Evolutionary conservation across 2,797 vertebrate species (phyloP).

Genomic region (Numenius phaeopus): DNA sequence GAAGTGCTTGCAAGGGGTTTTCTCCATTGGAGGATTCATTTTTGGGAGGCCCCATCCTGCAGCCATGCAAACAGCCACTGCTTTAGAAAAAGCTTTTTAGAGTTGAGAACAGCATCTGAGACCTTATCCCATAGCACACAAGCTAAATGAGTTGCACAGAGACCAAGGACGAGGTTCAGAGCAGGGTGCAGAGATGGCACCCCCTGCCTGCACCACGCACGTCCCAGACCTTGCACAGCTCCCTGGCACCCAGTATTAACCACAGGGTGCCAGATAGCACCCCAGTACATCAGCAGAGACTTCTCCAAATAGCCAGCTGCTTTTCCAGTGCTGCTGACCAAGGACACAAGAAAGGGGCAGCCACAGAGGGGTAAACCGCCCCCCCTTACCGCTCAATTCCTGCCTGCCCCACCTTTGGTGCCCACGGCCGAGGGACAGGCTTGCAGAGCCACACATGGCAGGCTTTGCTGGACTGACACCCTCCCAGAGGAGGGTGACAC

Average conservation of each 20-base stretch:
- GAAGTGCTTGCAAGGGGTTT: not conserved
- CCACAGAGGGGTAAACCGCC: fast-evolving
- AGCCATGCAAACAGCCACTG: not conserved
- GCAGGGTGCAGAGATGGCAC: not conserved
- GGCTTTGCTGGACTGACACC: not conserved
- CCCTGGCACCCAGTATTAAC: not conserved
- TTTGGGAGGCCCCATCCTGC: not conserved
- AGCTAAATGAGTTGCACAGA: not conserved
- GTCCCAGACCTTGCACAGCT: not conserved
- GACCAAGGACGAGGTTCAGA: not conserved
- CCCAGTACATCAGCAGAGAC: not conserved
- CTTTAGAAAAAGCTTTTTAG: not conserved
- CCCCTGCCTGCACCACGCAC: not conserved
- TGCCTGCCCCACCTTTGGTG: not conserved
- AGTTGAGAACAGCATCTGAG: not conserved
- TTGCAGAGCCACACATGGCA: not conserved
- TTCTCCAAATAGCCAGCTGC: not conserved
- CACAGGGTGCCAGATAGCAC: fast-evolving
- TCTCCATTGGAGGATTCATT: not conserved
- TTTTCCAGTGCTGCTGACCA: not conserved
- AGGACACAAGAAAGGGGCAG: not conserved
- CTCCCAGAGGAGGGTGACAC: not conserved
- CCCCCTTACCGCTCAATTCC: not conserved
- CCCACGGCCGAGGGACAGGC: not conserved
- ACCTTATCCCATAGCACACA: not conserved